Percentiles rank a stretch among this genome's conserved stretches.
These are phyloP conservation scores for Clarias laeviceps DNA, from an alignment of 2,797 vertebrate species.

Conservation along the genomic window DNA sequence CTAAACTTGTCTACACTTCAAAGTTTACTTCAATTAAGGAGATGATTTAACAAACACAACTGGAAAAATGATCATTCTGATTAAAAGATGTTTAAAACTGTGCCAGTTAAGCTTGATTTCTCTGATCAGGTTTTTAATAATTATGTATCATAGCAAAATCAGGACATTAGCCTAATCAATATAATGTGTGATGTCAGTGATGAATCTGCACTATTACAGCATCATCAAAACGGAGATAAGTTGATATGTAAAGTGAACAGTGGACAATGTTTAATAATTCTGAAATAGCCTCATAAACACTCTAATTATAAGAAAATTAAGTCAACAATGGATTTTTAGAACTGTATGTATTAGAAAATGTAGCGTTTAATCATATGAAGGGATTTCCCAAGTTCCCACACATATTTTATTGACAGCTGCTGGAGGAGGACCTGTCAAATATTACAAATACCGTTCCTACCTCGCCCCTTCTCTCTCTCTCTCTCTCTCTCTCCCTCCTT, in stretches of 20 bases:
- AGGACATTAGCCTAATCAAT: background rate
- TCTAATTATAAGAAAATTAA: background rate
- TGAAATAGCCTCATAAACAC: background rate
- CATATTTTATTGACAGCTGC: constrained; percentile 29
- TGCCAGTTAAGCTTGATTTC: background rate
- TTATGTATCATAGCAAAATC: background rate
- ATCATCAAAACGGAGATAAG: background rate
- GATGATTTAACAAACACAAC: background rate
- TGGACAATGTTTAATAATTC: too few species aligned
- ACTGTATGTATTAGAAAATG: background rate
- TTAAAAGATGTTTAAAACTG: background rate
- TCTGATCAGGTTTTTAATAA: background rate
- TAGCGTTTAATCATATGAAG: background rate
- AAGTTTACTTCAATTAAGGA: background rate
- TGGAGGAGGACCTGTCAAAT: constrained; percentile 17
- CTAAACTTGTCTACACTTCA: too few species aligned
- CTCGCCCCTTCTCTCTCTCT: constrained; percentile 4
- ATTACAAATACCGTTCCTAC: constrained; percentile 16
- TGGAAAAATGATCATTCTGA: background rate
- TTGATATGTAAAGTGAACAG: background rate
- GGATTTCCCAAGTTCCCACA: constrained; percentile 3
- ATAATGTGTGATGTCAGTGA: background rate
- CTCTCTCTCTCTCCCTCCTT: background rate
- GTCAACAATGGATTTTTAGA: background rate
- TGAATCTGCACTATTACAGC: background rate